Percentiles rank a stretch among this genome's conserved stretches.
Evolutionary conservation across 2,797 vertebrate genomes (phyloP).

Genomic region (Artibeus jamaicensis): DNA sequence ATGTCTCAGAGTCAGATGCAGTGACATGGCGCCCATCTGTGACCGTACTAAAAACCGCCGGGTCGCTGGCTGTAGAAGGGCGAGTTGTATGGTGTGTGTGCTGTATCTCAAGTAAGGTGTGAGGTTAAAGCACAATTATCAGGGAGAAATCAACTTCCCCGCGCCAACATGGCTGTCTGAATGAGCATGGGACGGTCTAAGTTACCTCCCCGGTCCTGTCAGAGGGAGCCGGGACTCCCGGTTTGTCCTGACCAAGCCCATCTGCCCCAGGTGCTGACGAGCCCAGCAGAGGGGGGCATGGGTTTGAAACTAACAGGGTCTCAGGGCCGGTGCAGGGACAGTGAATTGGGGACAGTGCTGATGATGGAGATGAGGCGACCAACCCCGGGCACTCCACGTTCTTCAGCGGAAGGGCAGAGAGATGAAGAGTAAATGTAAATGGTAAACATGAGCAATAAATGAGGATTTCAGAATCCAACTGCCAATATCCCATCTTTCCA

Average conservation of each 20-base stretch:
- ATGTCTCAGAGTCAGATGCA: neutral
- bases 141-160: neutral
- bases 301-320: neutral
- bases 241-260: neutral
- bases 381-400: neutral
- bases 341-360: neutral
- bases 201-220: neutral
- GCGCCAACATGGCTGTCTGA: neutral
- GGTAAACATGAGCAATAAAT: neutral
- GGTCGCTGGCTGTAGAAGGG: neutral
- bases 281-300: too few species aligned
- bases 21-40: neutral
- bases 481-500: neutral
- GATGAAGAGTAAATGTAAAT: neutral
- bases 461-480: neutral
- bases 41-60: neutral
- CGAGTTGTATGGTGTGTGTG: neutral
- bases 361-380: neutral
- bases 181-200: neutral
- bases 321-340: neutral
- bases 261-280: neutral
- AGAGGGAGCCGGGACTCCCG: neutral
- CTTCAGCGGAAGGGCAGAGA: neutral
- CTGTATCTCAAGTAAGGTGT: neutral
- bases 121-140: neutral